Evolutionary conservation across 1,140 invertebrate species (phyloP).

Genomic region (Leptinotarsa undecemlineata): DNA sequence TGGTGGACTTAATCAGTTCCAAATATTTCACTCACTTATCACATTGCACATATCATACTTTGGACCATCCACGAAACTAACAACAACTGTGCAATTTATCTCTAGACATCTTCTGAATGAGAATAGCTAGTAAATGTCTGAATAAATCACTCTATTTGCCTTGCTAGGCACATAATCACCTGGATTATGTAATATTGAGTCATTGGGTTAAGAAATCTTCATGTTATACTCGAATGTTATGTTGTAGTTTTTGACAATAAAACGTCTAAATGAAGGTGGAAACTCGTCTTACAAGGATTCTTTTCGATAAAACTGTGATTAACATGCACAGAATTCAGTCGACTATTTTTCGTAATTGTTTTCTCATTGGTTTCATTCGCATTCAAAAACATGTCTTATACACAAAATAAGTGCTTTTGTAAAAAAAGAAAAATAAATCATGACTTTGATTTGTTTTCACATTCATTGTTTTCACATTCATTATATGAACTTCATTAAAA

Average conservation of each 20-base stretch:
- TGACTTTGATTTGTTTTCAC: no score
- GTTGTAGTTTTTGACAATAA: not conserved
- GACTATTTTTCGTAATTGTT: no score
- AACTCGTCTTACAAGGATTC: not conserved
- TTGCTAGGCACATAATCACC: slow-evolving; percentile 5
- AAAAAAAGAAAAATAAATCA: no score
- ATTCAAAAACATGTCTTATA: no score
- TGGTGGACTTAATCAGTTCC: not conserved
- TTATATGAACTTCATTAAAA: no score
- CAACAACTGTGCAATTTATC: not conserved
- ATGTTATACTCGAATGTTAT: not conserved
- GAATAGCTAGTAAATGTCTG: not conserved
- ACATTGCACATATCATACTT: not conserved
- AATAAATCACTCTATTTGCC: slow-evolving; percentile 6
- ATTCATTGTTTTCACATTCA: no score
- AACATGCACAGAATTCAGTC: no score
- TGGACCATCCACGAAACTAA: not conserved
- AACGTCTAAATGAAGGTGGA: not conserved
- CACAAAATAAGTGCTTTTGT: no score
- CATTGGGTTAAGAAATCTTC: slow-evolving; percentile 4
- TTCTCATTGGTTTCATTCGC: no score
- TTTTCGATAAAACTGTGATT: not conserved
- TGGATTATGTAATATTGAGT: not conserved
- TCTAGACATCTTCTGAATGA: not conserved
- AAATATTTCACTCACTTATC: not conserved